phyloP scores from a whole-genome alignment of 2,888 invertebrate genomes.

The Stenodema calcarata region DNA sequence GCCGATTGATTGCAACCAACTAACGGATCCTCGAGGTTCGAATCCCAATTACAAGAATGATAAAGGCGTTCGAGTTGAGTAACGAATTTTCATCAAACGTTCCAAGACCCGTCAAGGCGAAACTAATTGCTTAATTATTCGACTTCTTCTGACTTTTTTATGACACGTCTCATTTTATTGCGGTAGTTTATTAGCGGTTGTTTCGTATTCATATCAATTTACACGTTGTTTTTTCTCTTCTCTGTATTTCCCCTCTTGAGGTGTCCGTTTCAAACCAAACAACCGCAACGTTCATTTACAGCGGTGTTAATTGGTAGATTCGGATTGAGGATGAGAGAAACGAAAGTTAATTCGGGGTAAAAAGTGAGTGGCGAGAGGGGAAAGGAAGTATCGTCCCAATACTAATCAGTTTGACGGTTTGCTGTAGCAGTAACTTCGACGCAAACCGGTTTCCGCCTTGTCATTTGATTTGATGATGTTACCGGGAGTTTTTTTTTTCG shows the following conservation, averaged over 20 bases:
- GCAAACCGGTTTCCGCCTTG: neutral
- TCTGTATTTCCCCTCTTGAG: neutral
- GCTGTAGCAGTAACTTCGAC: neutral
- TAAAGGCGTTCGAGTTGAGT: neutral
- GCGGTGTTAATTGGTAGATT: neutral
- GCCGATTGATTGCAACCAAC: too few relatives aligned
- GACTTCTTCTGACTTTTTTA: neutral
- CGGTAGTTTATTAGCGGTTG: constrained; percentile 19
- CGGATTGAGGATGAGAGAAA: neutral
- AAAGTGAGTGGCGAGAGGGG: neutral
- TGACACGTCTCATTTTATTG: neutral
- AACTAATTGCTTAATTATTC: neutral
- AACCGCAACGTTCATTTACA: neutral
- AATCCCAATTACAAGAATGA: neutral
- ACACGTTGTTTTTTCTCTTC: neutral
- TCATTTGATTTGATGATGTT: neutral
- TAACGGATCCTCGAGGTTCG: neutral
- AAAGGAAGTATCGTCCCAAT: neutral
- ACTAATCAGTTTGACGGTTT: neutral
- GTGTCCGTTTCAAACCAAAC: neutral
- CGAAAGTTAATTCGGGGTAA: neutral
- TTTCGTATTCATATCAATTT: constrained; percentile 2
- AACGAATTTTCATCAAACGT: neutral
- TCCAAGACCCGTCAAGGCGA: neutral
- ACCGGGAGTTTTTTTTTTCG: neutral